These are phyloP conservation scores for Rhea pennata DNA, from an alignment of 2,113 vertebrate species.

Conservation along the genomic window DNA sequence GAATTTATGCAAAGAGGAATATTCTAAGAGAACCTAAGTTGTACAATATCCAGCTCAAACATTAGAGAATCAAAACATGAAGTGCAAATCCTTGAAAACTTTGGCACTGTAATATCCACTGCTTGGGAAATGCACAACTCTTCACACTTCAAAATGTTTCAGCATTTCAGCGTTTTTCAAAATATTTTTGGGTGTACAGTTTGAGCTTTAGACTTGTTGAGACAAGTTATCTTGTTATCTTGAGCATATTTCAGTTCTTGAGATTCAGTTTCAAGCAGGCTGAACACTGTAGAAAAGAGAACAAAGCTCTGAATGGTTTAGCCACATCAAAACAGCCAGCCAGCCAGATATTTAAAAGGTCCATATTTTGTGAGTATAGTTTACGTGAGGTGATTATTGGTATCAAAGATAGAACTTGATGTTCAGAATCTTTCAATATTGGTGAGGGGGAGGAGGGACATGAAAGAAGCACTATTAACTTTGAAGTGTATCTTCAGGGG, in stretches of 20 bases:
- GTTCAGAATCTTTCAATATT: background rate
- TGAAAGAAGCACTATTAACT: background rate
- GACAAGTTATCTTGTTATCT: background rate
- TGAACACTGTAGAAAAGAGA: background rate
- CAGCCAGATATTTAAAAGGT: background rate
- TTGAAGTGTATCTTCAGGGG: background rate
- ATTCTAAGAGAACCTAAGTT: background rate
- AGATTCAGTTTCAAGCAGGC: background rate
- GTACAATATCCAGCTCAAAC: background rate
- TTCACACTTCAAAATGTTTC: too few species aligned
- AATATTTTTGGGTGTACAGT: background rate
- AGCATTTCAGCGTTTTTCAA: too few species aligned
- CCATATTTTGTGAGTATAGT: background rate
- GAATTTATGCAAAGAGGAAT: background rate
- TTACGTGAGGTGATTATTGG: background rate
- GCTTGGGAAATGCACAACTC: background rate
- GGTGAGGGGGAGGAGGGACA: background rate
- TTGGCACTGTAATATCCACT: background rate
- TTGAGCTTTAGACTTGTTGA: background rate
- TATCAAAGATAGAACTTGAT: background rate
- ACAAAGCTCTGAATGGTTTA: background rate
- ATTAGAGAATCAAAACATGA: background rate
- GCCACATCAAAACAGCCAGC: background rate
- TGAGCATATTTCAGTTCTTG: background rate
- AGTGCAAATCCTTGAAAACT: background rate